Conservation (phyloP, 30 jellyfish, hydroid and myxozoan genomes). For the Sanderia malayensis region DNA sequence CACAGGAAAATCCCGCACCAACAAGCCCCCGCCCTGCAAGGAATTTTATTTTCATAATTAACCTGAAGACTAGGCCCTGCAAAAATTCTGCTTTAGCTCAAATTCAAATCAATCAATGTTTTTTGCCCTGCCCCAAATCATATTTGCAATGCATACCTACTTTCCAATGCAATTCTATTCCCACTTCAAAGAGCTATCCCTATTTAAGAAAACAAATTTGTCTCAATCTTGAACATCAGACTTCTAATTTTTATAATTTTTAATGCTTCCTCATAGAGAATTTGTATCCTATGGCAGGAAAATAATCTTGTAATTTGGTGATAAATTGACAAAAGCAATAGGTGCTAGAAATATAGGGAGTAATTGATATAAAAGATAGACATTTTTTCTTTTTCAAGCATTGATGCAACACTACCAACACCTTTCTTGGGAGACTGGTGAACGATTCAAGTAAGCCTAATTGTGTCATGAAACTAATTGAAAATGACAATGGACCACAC, state of each 20-base stretch:
- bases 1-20: neutral
- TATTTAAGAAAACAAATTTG: neutral
- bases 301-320: too few relatives aligned
- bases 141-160: neutral
- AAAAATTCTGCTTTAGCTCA: neutral
- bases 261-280: too few relatives aligned
- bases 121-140: neutral
- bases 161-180: neutral
- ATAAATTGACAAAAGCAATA: neutral
- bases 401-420: conserved; percentile 33
- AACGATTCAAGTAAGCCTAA: conserved; percentile 16
- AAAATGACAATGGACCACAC: neutral
- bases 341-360: neutral
- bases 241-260: too few relatives aligned
- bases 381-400: conserved; percentile 6
- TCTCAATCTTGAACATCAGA: neutral
- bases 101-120: neutral
- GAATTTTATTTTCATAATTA: neutral
- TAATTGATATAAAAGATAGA: neutral
- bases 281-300: too few relatives aligned
- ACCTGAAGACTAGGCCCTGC: conserved; percentile 1
- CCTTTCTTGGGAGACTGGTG: conserved; percentile 33
- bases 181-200: neutral
- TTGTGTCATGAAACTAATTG: conserved; percentile 15
- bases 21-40: conserved; percentile 10